Evolutionary conservation across 23 tunicate genomes (phyloP).

Genomic region (Aplidium turbinatum): DNA sequence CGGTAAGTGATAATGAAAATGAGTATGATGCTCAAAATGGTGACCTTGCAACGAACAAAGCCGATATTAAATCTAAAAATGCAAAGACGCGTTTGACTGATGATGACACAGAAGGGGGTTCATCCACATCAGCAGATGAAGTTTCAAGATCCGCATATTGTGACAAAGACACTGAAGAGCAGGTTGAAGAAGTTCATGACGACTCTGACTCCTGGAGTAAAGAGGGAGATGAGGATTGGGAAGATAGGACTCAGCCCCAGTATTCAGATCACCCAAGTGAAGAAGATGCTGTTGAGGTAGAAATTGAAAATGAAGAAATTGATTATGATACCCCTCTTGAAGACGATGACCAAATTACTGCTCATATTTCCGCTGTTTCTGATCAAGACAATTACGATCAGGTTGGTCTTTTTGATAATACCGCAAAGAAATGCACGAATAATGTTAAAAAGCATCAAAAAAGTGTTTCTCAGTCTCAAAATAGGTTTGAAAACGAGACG

Average conservation of each 20-base stretch:
- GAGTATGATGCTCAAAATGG: not conserved
- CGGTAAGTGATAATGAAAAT: not conserved
- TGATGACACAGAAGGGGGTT: not conserved
- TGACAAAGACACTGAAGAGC: too few relatives aligned
- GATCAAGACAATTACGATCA: not conserved
- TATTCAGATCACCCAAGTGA: too few relatives aligned
- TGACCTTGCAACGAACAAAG: not conserved
- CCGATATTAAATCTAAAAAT: not conserved
- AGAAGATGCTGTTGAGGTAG: not conserved
- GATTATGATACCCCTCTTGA: not conserved
- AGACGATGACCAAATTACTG: not conserved
- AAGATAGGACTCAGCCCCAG: slow-evolving; percentile 22
- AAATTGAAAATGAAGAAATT: not conserved
- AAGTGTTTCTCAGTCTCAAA: too few relatives aligned
- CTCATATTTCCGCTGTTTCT: not conserved
- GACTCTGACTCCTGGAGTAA: not conserved
- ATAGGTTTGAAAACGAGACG: not conserved
- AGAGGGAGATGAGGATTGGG: slow-evolving; percentile 42
- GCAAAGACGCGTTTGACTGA: not conserved
- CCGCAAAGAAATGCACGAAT: not conserved
- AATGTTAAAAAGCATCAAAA: too few relatives aligned
- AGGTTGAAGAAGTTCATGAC: not conserved
- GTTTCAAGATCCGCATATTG: too few relatives aligned
- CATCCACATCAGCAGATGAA: slow-evolving; percentile 10
- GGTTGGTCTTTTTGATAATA: not conserved